phyloP scores from a whole-genome alignment of 2,113 vertebrate genomes.

The Dicrurus megarhynchus region DNA sequence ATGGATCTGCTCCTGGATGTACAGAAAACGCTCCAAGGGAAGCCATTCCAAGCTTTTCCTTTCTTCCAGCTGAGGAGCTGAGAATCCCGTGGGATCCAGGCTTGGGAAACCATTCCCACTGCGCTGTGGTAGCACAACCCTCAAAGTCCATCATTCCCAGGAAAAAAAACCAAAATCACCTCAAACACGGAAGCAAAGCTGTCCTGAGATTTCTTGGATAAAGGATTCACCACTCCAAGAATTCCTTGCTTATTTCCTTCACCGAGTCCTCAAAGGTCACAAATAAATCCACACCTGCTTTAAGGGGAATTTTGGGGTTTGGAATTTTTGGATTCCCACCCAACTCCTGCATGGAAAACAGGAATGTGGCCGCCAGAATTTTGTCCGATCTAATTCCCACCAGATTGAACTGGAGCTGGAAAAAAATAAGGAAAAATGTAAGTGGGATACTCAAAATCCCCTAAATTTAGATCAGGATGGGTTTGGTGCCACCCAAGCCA shows the following conservation, averaged over 20 bases:
- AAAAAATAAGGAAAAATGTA: fast-evolving
- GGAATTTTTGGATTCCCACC: neutral
- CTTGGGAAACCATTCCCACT: neutral
- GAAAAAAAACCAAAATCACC: neutral
- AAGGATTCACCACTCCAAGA: neutral
- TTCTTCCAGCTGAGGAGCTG: neutral
- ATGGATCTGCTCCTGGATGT: neutral
- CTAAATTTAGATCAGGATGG: neutral
- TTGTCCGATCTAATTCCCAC: neutral
- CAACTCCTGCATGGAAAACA: neutral
- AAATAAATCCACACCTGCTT: neutral
- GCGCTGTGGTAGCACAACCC: fast-evolving
- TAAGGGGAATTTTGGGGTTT: neutral
- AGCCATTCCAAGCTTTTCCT: neutral
- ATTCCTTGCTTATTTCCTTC: neutral
- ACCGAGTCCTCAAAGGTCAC: neutral
- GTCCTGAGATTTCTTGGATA: neutral
- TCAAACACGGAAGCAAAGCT: fast-evolving
- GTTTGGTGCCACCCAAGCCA: too few relatives aligned
- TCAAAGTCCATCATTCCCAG: neutral
- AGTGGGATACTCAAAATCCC: neutral
- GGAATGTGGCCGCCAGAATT: fast-evolving
- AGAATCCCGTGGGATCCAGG: neutral
- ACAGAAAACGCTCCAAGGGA: neutral
- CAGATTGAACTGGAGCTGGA: neutral